Evolutionary conservation across 2,888 invertebrate species (phyloP).

Genomic region (Erynnis tages): DNA sequence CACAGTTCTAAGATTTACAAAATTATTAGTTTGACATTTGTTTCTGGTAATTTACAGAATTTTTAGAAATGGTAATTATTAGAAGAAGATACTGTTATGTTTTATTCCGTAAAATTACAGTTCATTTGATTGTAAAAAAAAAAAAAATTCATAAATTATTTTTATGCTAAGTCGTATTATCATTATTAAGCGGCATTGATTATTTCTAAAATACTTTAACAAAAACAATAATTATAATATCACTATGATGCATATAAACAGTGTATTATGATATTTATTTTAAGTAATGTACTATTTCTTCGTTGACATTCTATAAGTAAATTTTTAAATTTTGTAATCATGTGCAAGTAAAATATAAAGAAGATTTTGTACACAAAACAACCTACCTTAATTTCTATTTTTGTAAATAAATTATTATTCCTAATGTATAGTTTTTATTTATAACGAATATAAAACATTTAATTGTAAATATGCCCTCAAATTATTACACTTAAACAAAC

Average conservation of each 20-base stretch:
- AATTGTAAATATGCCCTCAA: too few relatives aligned
- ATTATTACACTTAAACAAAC: too few relatives aligned
- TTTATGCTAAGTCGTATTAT: neutral
- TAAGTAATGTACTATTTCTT: neutral
- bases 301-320: conserved; percentile 1
- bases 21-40: conserved; percentile 11
- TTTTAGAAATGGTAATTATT: neutral
- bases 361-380: conserved; percentile 48
- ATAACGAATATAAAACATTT: neutral
- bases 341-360: conserved; percentile 55
- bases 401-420: conserved; percentile 71
- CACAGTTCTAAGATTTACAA: conserved; percentile 2
- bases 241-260: too few relatives aligned
- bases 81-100: neutral
- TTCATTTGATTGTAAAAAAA: conserved; percentile 9
- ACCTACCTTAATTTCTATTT: conserved; percentile 62
- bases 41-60: neutral
- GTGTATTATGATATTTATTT: neutral
- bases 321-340: conserved; percentile 47
- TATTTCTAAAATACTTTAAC: conserved; percentile 1
- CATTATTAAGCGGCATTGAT: conserved; percentile 17
- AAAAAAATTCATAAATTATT: neutral
- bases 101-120: conserved; percentile 18
- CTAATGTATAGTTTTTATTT: conserved; percentile 10
- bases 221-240: neutral